Evolutionary conservation across 1,140 invertebrate genomes (phyloP), one percentile per base, ranked within the genome.

Genomic region (Microplitis mediator): DNA sequence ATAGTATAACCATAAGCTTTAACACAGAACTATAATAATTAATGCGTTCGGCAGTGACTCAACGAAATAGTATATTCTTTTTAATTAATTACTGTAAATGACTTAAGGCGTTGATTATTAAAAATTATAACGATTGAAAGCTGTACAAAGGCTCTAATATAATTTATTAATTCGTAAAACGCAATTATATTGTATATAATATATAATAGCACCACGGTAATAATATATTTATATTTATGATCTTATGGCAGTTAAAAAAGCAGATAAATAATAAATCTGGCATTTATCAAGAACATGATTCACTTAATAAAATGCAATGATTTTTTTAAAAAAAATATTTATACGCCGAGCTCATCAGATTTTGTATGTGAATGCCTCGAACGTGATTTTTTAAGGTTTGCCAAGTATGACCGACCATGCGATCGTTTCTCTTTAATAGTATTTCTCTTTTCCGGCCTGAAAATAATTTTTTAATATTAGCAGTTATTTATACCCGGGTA

Each of bases 71-170:
- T 54, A 54, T n/a, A 63, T 71, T 52, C 13, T 4, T 51, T 31
- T 50, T 31, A 4, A 70, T 71, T 31, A 58, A 63, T 34, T 75
- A 74, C 80, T 75, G 81, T 77, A 77, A 76, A 74, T 77, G 70
- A 68, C 66, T 71, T 71, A 63, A 45, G 6, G 60, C 60, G 32
- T 45, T 62, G 60, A 66, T 32, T 67, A 72, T 64, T 80, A 80
- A 83, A 79, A 80, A 80, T 73, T 76, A 75, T 81, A 82, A 82
- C 81, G 80, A 80, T 86, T 83, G 83, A 84, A 86, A 86, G 84
- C 85, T 86, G 83, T 86, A 86, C 83, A 85, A 81, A 81, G 79
- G 60, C 75, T 78, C 76, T 81, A 82, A 80, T 63, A 71, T 78
- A 75, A 81, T 80, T 82, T 82, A 77, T 80, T 77, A 79, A 77